Percentiles rank a stretch among this genome's conserved stretches.
These are phyloP conservation scores for Pseudorhombus dupliciocellatus DNA, from an alignment of 2,113 vertebrate species.

Conservation along the genomic window DNA sequence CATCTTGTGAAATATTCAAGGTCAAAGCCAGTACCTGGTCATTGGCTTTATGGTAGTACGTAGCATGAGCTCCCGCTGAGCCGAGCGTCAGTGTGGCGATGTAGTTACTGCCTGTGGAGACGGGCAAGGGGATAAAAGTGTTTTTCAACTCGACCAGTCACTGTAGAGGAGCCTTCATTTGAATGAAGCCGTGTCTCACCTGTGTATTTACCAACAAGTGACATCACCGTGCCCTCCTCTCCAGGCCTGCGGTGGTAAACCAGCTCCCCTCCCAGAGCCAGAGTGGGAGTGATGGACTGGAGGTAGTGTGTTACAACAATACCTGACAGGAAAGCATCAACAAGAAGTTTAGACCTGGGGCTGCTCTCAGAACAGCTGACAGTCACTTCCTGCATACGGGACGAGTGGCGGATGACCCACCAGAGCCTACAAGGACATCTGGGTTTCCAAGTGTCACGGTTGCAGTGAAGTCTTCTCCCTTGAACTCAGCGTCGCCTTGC, in stretches of 20 bases:
- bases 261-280: slow-evolving; percentile 89
- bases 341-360: not conserved
- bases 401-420: slow-evolving; percentile 60
- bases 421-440: slow-evolving; percentile 87
- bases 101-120: slow-evolving; percentile 84
- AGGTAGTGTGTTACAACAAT: slow-evolving; percentile 88
- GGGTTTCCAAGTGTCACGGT: slow-evolving; percentile 88
- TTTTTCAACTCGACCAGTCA: not conserved
- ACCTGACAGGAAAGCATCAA: slow-evolving; percentile 66
- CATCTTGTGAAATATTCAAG: too few relatives aligned
- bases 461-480: slow-evolving; percentile 87
- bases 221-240: slow-evolving; percentile 87
- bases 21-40: slow-evolving; percentile 79
- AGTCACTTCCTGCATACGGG: not conserved
- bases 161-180: not conserved
- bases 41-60: slow-evolving; percentile 90
- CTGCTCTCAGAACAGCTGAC: not conserved
- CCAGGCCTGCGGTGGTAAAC: slow-evolving; percentile 88
- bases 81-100: slow-evolving; percentile 86
- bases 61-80: slow-evolving; percentile 85
- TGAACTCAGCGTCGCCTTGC: slow-evolving; percentile 87
- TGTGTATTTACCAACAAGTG: slow-evolving; percentile 88
- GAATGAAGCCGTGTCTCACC: slow-evolving; percentile 49
- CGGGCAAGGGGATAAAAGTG: not conserved
- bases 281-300: slow-evolving; percentile 85